Evolutionary conservation across 1,140 invertebrate genomes (phyloP).

Genomic region (Atta texana): DNA sequence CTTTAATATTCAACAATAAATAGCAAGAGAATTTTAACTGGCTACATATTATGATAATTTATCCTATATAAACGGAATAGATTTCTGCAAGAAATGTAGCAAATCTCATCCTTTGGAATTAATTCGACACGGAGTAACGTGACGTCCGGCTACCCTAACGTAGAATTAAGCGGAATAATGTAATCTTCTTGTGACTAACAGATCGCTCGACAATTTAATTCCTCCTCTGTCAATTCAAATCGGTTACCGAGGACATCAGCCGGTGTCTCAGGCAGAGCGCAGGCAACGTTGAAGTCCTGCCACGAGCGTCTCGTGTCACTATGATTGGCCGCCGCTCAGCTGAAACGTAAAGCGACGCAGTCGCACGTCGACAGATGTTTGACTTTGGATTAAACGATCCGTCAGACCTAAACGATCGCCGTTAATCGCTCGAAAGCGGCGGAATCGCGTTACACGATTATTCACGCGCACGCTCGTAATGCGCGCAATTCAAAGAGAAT

Average conservation of each 20-base stretch:
- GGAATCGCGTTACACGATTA: slow-evolving; percentile 62
- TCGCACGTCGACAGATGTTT: slow-evolving; percentile 67
- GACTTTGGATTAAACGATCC: slow-evolving; percentile 65
- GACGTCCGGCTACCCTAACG: neutral
- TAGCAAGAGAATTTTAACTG: neutral
- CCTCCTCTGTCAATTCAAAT: slow-evolving; percentile 55
- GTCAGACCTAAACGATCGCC: slow-evolving; percentile 48
- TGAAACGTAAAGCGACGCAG: slow-evolving; percentile 63
- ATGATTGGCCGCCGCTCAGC: slow-evolving; percentile 61
- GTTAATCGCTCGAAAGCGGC: slow-evolving; percentile 48
- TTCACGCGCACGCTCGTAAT: slow-evolving; percentile 55
- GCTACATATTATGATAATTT: neutral
- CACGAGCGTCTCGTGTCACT: slow-evolving; percentile 47
- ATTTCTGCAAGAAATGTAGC: neutral
- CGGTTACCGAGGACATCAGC: slow-evolving; percentile 40
- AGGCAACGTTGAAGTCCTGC: slow-evolving; percentile 18
- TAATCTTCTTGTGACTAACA: slow-evolving; percentile 24
- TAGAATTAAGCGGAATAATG: slow-evolving; percentile 32
- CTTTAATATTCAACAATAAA: no score
- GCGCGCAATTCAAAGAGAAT: slow-evolving; percentile 62
- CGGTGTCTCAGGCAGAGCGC: slow-evolving; percentile 21
- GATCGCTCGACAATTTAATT: slow-evolving; percentile 63
- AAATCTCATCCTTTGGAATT: neutral
- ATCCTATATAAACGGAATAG: neutral
- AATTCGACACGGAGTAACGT: neutral